phyloP scores from a whole-genome alignment of 1,140 invertebrate genomes.

The Bombus affinis region DNA sequence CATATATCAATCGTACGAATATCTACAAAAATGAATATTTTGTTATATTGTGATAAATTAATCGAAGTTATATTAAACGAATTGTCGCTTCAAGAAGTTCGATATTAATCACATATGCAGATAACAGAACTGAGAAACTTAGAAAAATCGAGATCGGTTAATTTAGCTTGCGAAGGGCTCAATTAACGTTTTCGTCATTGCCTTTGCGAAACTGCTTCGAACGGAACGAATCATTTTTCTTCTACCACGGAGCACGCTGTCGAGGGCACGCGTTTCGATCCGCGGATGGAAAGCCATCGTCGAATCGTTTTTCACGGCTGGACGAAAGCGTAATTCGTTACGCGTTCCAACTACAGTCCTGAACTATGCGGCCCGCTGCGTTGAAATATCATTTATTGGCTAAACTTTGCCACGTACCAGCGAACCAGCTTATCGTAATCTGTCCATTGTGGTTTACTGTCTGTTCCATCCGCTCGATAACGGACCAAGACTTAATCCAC shows the following conservation, averaged over 20 bases:
- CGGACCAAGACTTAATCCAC: background rate
- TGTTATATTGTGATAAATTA: too few relatives aligned
- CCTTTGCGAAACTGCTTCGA: too few relatives aligned
- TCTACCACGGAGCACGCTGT: background rate
- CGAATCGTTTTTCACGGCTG: constrained; percentile 29
- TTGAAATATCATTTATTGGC: constrained; percentile 42
- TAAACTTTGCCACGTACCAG: constrained; percentile 9
- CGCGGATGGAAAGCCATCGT: constrained; percentile 10
- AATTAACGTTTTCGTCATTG: too few relatives aligned
- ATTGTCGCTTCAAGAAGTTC: too few relatives aligned
- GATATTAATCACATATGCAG: too few relatives aligned
- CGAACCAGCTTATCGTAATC: constrained; percentile 31
- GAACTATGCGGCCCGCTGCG: background rate
- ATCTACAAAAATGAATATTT: too few relatives aligned
- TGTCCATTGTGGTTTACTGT: constrained; percentile 9
- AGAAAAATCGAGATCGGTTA: too few relatives aligned
- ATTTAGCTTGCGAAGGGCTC: too few relatives aligned
- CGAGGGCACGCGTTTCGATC: background rate
- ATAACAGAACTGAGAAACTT: too few relatives aligned
- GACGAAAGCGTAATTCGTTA: constrained; percentile 10
- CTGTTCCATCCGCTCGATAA: background rate
- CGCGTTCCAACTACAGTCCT: background rate
- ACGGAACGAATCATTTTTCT: background rate
- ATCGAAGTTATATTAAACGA: too few relatives aligned
- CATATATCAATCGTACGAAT: too few relatives aligned